Evolutionary conservation across 1,140 invertebrate species (phyloP), one percentile per base, ranked within the genome.

Genomic region (Drosophila auraria): DNA sequence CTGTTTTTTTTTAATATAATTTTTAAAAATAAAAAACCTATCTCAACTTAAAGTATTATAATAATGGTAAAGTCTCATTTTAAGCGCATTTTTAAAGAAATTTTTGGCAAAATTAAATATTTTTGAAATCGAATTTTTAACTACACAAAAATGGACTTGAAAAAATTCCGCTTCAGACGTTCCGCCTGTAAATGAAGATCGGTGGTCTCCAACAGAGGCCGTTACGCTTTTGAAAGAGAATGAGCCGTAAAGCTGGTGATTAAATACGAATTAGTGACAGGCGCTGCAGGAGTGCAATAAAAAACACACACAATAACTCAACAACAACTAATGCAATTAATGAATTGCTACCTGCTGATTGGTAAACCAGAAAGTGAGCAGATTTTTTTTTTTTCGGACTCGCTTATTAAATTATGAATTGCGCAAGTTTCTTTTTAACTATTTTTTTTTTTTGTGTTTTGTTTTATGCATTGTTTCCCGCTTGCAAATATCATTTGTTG

Each of bases 391-490:
- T 66, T 30, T 63, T 66, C 44, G 49, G 53, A 53, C 47, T 80
- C 66, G 56, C 60, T 73, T 79, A 60, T 83, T 80, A 80, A 77
- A 80, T 76, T 72, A 87, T 68, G 80, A 78, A 87, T 86, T 86
- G 70, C 83, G 83, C 83, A 86, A 87, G 74, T 60, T 62, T 82
- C 50, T 76, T 74, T 66, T 57, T 72, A 57, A 72, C 66, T 59
- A 33, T 74, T 64, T 75, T 56, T 40, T 56, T 56, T 8, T 36
- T 56, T 56, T 8, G 20, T 38, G 14, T 23, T 40, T 75, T 77
- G 62, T 76, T 77, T 76, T 76, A 65, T 61, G 62, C 60, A 79
- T 79, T 83, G 76, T 80, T 76, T 51, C 58, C 66, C 60, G 51
- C 56, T 72, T 54, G 72, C 71, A 71, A 69, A 69, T 77, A 63